Base-by-base conservation (phyloP, 2,113 vertebrate genomes). In the Spea multiplicata region DNA sequence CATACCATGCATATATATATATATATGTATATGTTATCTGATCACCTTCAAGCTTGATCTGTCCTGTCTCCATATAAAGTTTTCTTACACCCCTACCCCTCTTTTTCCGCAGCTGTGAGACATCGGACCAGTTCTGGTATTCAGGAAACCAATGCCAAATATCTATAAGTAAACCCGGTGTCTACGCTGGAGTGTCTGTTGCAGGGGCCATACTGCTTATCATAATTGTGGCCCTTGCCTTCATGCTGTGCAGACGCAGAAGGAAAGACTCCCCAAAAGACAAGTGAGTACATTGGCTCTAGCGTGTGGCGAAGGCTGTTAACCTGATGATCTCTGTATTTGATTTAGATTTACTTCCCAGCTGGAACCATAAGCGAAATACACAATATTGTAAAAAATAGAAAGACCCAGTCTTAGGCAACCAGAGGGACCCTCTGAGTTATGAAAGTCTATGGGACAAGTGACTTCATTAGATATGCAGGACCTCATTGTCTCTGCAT, bases 91-190 rank as follows among this genome's bases (percentile, higher is more conserved):
- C 5, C 16, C 7, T n/a, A 49, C 17, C 45, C 3, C n/a, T 6
- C 8, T 50, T 7, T 44, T 55, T 44, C 12, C 9, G 3, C 72
- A 83, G 79, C 62, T 83, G 81, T 53, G 73, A 70, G 6, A 61
- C 44, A n/a, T 83, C 81, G 0, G 70, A 71, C 5, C 4, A 45
- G 8, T 81, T 62, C 79, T 84, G 83, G 83, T 84, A 55, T 69
- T 10, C 44, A 5, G 83, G 83, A 48, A 8, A 44, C 7, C 79
- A 17, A 44, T 84, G 83, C 0, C 57, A 81, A 5, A 74, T 73
- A 2, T 1, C 8, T 0, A 14, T 84, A 61, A 83, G 82, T 66
- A 83, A 83, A 53, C 76, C 81, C 12, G 83, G 82, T 3, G 76
- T 83, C 4, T 78, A 75, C 6, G 80, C 73, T 10, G 83, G 83